Conservation (phyloP, 2,113 vertebrate species). For the Todiramphus saurophagus region DNA sequence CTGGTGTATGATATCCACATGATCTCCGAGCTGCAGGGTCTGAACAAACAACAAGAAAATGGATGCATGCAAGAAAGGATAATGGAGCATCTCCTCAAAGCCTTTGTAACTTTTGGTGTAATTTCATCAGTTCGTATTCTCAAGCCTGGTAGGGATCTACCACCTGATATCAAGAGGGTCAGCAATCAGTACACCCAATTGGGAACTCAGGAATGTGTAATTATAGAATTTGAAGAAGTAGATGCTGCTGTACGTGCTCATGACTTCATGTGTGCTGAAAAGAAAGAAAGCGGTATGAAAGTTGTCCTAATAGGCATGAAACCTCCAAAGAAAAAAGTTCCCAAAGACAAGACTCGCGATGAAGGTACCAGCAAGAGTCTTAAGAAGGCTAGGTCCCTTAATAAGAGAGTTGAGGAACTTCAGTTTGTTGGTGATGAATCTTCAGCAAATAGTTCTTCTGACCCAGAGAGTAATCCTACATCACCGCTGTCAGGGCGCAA, state of each 20-base stretch:
- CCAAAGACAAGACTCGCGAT: constrained; percentile 82
- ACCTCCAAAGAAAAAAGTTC: constrained; percentile 92
- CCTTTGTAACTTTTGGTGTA: constrained; percentile 86
- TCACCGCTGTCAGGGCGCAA: constrained; percentile 86
- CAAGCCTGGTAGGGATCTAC: constrained; percentile 90
- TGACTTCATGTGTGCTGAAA: constrained; percentile 76
- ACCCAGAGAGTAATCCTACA: constrained; percentile 90
- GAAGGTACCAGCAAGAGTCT: constrained; percentile 71
- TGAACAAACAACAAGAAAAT: constrained; percentile 67
- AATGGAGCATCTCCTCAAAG: constrained; percentile 93
- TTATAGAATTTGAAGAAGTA: constrained; percentile 95
- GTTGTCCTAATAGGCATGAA: constrained; percentile 91
- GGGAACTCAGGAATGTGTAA: constrained; percentile 88
- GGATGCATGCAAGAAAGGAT: constrained; percentile 84
- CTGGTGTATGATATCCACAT: constrained; percentile 87
- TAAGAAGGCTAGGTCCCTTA: constrained; percentile 84
- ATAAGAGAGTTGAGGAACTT: constrained; percentile 91
- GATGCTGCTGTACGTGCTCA: constrained; percentile 90
- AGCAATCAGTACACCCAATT: constrained; percentile 87
- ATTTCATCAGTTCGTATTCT: constrained; percentile 91
- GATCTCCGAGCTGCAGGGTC: constrained; percentile 79
- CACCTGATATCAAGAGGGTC: constrained; percentile 88
- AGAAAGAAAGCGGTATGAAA: constrained; percentile 78
- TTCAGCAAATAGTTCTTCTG: constrained; percentile 93
- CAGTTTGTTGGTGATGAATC: constrained; percentile 90